Evolutionary conservation across 2,113 vertebrate genomes (phyloP).

Genomic region (Sakesphorus luctuosus): DNA sequence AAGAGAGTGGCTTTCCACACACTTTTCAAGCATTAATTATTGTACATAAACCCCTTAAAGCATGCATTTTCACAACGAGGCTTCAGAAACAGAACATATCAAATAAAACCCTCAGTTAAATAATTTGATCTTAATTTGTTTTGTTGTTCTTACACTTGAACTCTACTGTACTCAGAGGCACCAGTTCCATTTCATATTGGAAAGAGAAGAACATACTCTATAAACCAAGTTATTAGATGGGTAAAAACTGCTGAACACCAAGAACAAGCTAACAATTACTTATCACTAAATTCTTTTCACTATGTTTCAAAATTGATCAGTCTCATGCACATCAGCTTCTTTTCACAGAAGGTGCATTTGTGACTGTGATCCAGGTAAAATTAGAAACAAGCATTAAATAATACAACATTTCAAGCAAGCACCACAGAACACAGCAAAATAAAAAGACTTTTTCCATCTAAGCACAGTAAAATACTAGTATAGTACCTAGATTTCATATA

Average conservation of each 20-base stretch:
- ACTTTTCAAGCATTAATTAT: background rate
- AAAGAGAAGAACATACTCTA: background rate
- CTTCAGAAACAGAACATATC: background rate
- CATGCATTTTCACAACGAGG: background rate
- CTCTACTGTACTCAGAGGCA: background rate
- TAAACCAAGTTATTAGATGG: background rate
- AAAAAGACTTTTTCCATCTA: background rate
- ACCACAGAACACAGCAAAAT: background rate
- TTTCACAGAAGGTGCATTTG: background rate
- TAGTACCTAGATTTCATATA: background rate
- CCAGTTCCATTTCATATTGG: background rate
- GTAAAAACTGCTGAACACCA: background rate
- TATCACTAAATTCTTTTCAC: background rate
- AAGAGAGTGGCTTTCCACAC: background rate
- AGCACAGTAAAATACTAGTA: background rate
- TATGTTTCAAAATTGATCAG: background rate
- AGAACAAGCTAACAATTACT: background rate
- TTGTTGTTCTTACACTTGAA: background rate
- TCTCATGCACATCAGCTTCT: background rate
- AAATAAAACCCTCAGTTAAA: background rate
- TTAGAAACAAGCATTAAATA: background rate
- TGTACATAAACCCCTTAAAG: background rate
- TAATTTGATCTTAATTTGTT: background rate
- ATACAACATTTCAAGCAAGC: background rate
- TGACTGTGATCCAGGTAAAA: background rate